These are phyloP conservation scores for Chaunax sp. DNA, from an alignment of 2,797 vertebrate genomes.

Conservation along the genomic window DNA sequence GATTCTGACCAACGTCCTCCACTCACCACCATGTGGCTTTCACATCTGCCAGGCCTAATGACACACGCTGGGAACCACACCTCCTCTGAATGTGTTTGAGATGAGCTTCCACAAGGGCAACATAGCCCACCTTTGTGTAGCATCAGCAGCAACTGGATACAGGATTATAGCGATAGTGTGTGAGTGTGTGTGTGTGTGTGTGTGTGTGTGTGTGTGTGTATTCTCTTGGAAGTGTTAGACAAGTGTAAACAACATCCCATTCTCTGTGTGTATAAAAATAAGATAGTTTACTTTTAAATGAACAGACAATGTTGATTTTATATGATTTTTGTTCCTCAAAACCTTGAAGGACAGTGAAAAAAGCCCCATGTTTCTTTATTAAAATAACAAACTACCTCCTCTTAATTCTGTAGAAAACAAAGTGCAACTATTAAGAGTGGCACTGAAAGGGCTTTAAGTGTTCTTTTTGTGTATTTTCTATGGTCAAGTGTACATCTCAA, in stretches of 20 bases:
- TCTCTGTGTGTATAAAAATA: too few species aligned
- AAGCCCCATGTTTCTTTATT: too few species aligned
- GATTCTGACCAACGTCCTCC: constrained; percentile 35
- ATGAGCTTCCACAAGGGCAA: constrained; percentile 23
- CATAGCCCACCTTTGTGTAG: constrained; percentile 18
- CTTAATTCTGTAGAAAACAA: too few species aligned
- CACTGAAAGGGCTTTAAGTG: too few species aligned
- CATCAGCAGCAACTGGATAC: constrained; percentile 33
- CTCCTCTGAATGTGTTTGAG: constrained; percentile 11
- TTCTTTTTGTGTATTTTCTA: background rate
- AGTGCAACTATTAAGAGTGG: too few species aligned
- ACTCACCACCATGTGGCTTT: constrained; percentile 56
- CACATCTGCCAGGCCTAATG: constrained; percentile 64
- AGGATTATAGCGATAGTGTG: background rate
- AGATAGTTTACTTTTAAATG: too few species aligned
- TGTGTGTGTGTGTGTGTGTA: background rate
- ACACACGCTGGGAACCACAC: constrained; percentile 31
- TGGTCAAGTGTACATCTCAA: background rate
- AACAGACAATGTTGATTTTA: too few species aligned
- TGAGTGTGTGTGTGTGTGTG: background rate
- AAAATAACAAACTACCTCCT: too few species aligned
- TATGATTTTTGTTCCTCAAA: too few species aligned
- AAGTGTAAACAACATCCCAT: constrained; percentile 15
- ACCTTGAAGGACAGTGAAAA: too few species aligned
- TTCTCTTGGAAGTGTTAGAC: background rate